These are phyloP conservation scores for Micromesistius poutassou DNA, from an alignment of 2,797 vertebrate species.

Conservation along the genomic window DNA sequence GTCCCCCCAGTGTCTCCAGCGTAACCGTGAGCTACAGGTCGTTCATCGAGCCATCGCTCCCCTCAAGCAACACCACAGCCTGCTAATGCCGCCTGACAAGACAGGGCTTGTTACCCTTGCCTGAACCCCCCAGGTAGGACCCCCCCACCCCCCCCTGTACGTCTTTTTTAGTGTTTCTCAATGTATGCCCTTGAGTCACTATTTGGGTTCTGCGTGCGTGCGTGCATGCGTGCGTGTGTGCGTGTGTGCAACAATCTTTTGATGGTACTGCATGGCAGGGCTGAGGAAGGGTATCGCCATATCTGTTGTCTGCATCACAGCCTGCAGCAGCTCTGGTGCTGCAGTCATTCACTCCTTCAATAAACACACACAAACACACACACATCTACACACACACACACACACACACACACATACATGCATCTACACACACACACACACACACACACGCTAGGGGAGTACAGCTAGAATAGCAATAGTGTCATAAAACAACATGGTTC, in stretches of 20 bases:
- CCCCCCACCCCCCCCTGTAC: no score
- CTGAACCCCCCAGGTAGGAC: neutral
- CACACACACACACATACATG: neutral
- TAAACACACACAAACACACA: constrained; percentile 8
- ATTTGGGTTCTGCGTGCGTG: neutral
- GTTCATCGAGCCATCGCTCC: neutral
- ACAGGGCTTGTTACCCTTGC: neutral
- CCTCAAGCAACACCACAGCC: neutral
- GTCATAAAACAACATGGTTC: constrained; percentile 13
- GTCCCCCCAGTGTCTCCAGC: neutral
- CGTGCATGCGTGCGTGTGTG: neutral
- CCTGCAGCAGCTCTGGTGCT: neutral
- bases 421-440: neutral
- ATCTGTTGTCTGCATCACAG: neutral
- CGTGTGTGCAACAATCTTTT: neutral
- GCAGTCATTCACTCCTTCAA: neutral
- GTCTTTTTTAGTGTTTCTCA: neutral
- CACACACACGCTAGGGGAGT: neutral
- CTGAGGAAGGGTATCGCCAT: no score
- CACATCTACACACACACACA: neutral
- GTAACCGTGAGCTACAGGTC: no score
- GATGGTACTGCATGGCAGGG: neutral
- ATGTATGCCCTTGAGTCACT: neutral
- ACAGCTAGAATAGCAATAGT: constrained; percentile 7
- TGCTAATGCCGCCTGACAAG: neutral